Conservation (phyloP, 1,140 invertebrate species). For the Ectropis grisescens region DNA sequence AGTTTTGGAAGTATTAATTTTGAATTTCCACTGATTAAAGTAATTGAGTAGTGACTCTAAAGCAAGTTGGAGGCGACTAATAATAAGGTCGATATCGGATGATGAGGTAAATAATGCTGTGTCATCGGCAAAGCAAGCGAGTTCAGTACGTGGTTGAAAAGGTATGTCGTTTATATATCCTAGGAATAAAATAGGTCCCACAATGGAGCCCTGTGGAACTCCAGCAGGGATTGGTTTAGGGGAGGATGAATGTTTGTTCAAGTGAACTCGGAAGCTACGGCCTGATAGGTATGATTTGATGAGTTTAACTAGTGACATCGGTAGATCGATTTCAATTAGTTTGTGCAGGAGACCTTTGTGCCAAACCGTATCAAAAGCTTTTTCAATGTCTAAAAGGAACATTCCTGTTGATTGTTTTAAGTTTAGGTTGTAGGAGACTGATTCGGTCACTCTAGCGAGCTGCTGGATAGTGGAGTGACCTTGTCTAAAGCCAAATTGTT, state of each 20-base stretch:
- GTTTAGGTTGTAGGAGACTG: conserved; percentile 8
- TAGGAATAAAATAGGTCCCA: conserved; percentile 18
- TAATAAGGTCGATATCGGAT: conserved; percentile 4
- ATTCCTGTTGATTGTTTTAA: conserved; percentile 11
- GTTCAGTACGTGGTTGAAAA: conserved; percentile 6
- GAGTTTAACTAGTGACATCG: conserved; percentile 4
- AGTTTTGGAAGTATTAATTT: conserved; percentile 6
- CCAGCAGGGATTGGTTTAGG: conserved; percentile 11
- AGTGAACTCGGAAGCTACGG: conserved; percentile 3
- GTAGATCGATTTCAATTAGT: conserved; percentile 9
- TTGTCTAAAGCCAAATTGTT: conserved; percentile 15
- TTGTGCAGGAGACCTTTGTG: conserved; percentile 27
- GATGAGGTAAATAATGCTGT: conserved; percentile 13
- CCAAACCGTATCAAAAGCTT: conserved; percentile 23
- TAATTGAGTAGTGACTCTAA: not conserved
- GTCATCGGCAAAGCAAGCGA: conserved; percentile 34
- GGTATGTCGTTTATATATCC: conserved; percentile 19
- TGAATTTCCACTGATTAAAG: conserved; percentile 8
- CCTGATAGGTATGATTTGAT: conserved; percentile 4
- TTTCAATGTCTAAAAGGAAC: conserved; percentile 15
- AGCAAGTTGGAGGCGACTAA: conserved; percentile 4
- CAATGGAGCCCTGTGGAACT: conserved; percentile 23
- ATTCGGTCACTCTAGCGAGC: conserved; percentile 11
- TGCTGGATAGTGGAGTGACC: conserved; percentile 12
- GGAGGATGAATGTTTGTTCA: not conserved